Evolutionary conservation across 2,888 invertebrate species (phyloP), one percentile per base, ranked within the genome.

Genomic region (Drosophila putrida): DNA sequence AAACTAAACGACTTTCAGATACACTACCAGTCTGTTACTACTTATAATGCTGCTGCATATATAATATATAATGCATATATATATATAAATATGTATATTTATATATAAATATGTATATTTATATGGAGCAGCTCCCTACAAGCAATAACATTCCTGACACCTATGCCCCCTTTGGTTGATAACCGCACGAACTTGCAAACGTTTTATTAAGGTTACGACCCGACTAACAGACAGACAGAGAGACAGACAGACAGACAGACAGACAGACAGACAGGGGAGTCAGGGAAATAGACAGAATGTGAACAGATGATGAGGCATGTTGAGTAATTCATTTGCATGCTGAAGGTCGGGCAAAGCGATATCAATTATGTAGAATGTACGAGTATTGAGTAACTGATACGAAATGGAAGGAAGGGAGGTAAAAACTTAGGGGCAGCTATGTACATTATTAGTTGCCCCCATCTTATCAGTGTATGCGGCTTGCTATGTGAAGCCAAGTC

Each of bases 241-340:
- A 2, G 44, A 33, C 28, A 9, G 59, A 10, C 15, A 13, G 46
- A 43, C 38, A 54, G 20, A 9, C 47, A 4, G 27, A 33, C 44
- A 10, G 10, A 13, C 13, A 2, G 44, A 33, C 28, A 9, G 59
- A 10, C 15, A 13, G 46, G 13, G 5, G 49, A 13, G 25, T 11
- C 33, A 35, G 39, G 39, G 39, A 39, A 20, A 10, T 9, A 39
- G 9, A 33, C 5, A 11, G 20, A 49, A 38, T 39, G 50, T 49
- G 28, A 59, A 60, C 53, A 66, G 54, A 51, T 64, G 73, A 59
- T 60, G 68, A 55, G 49, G 33, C 67, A 63, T 75, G 80, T 80
- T 83, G 82, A 83, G 82, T 83, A 87, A 84, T 83, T 75, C 82
- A 84, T 86, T 83, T 77, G 79, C 73, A 67, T 77, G 71, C 71